phyloP scores from a whole-genome alignment of 92 coral and sea anemone genomes.

The Nematostella vectensis region DNA sequence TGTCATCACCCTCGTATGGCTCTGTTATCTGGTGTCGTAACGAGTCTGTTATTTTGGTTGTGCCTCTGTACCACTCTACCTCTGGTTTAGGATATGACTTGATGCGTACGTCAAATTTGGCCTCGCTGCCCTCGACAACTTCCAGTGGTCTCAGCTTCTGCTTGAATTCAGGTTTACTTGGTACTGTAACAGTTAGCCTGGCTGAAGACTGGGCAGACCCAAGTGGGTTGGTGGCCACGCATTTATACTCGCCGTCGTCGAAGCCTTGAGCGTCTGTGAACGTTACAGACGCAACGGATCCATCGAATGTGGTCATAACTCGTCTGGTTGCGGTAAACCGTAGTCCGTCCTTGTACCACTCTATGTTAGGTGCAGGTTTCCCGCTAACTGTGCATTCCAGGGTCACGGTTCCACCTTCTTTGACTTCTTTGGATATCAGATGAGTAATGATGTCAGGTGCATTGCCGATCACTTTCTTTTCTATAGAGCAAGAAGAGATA shows the following conservation, averaged over 20 bases:
- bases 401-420: slow-evolving; percentile 61
- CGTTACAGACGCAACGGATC: slow-evolving; percentile 39
- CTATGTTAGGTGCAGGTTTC: slow-evolving; percentile 54
- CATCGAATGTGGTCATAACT: slow-evolving; percentile 56
- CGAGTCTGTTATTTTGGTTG: slow-evolving; percentile 45
- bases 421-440: slow-evolving; percentile 49
- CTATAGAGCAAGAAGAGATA: slow-evolving; percentile 15
- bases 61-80: slow-evolving; percentile 69
- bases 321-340: slow-evolving; percentile 57
- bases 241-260: slow-evolving; percentile 86
- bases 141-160: slow-evolving; percentile 54
- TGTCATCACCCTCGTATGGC: slow-evolving; percentile 50
- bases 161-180: slow-evolving; percentile 69
- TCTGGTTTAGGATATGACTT: slow-evolving; percentile 67
- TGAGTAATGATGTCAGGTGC: slow-evolving; percentile 51
- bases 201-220: slow-evolving; percentile 69
- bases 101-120: slow-evolving; percentile 61
- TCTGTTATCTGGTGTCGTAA: slow-evolving; percentile 50
- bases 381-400: slow-evolving; percentile 57
- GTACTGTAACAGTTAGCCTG: slow-evolving; percentile 55
- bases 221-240: slow-evolving; percentile 67
- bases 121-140: slow-evolving; percentile 74
- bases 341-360: slow-evolving; percentile 77
- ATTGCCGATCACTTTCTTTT: slow-evolving; percentile 32
- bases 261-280: slow-evolving; percentile 45